phyloP scores from a whole-genome alignment of 2,113 vertebrate species.

The Grammomys dolichurus region DNA sequence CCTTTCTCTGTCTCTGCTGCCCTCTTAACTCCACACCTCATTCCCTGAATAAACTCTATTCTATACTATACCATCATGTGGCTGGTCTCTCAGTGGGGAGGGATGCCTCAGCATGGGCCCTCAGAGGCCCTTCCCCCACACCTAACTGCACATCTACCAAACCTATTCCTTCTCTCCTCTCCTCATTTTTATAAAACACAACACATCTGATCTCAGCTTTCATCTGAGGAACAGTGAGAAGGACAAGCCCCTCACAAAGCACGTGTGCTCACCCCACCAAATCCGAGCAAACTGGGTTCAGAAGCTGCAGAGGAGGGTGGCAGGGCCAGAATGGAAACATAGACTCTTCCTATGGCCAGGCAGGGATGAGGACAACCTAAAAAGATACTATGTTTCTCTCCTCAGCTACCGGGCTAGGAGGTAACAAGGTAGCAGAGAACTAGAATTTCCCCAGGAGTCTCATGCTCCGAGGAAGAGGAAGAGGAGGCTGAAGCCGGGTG shows the following conservation, averaged over 20 bases:
- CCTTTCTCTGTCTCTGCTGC: too few species aligned
- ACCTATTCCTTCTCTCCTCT: too few species aligned
- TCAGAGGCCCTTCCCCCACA: too few species aligned
- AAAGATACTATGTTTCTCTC: background rate
- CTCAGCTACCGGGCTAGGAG: background rate
- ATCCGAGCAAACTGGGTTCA: background rate
- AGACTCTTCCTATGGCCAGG: background rate
- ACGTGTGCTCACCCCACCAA: background rate
- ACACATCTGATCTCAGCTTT: too few species aligned
- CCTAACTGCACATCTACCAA: too few species aligned
- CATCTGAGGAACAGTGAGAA: accelerated
- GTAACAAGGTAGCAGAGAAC: background rate
- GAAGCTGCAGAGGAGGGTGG: background rate
- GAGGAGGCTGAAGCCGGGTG: background rate
- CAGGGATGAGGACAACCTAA: background rate
- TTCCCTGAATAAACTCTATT: too few species aligned
- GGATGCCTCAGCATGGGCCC: too few species aligned
- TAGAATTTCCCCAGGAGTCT: background rate
- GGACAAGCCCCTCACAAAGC: background rate
- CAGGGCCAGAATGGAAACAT: background rate
- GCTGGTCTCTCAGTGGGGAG: too few species aligned
- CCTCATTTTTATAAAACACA: too few species aligned
- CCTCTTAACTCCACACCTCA: too few species aligned
- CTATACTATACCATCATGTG: too few species aligned
- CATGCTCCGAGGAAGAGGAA: accelerated